A percentile compares a stretch with the other conserved stretches of the same genome.
phyloP scores from a whole-genome alignment of 2,113 vertebrate species.

The Fulica atra region DNA sequence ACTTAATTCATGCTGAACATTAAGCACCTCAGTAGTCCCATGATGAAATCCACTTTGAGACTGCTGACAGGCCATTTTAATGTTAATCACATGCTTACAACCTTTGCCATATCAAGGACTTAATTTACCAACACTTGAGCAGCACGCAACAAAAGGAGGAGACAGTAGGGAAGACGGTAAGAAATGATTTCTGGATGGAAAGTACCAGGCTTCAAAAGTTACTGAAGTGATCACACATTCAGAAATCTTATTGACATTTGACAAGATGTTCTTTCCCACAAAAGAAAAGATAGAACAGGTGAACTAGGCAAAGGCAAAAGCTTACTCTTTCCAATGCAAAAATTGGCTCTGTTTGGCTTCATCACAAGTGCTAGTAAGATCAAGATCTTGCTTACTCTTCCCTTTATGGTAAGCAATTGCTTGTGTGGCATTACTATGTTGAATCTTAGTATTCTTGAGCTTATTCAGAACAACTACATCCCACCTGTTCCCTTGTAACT shows the following conservation, averaged over 20 bases:
- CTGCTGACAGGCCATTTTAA: slow-evolving; percentile 22
- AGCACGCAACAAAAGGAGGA: not conserved
- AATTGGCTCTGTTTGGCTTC: not conserved
- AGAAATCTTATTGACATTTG: not conserved
- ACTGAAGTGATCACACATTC: not conserved
- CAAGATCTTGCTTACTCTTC: not conserved
- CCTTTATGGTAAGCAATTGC: rapidly evolving
- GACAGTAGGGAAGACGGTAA: not conserved
- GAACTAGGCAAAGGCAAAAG: not conserved
- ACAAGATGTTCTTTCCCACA: not conserved
- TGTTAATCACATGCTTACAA: slow-evolving; percentile 20
- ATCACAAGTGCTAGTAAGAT: not conserved
- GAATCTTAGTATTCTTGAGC: not conserved
- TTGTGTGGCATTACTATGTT: not conserved
- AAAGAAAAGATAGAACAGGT: not conserved
- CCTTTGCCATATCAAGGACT: not conserved
- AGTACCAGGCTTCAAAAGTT: not conserved
- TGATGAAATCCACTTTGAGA: slow-evolving; percentile 13
- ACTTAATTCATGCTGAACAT: slow-evolving; percentile 49
- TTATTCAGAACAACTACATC: not conserved
- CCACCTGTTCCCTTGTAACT: not conserved
- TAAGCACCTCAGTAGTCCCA: slow-evolving; percentile 39
- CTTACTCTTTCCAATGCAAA: not conserved
- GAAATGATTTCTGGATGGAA: not conserved
- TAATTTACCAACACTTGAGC: not conserved